phyloP scores from a whole-genome alignment of 1,140 invertebrate genomes.

The Drosophila santomea region DNA sequence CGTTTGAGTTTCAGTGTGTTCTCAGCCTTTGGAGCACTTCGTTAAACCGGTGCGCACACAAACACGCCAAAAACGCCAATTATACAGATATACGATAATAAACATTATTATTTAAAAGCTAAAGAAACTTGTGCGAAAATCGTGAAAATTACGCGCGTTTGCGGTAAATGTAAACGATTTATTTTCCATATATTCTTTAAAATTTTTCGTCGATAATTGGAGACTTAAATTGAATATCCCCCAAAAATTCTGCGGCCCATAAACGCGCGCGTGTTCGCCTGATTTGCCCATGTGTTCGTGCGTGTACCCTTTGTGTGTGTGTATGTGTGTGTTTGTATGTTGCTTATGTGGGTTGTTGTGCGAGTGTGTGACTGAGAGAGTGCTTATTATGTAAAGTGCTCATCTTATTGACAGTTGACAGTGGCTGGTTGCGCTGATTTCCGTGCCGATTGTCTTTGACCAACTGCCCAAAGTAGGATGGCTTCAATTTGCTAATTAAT shows the following conservation, averaged over 20 bases:
- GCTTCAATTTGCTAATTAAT: slow-evolving; percentile 62
- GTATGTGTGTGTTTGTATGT: slow-evolving; percentile 10
- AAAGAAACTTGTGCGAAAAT: not conserved
- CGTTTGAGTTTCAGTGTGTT: slow-evolving; percentile 66
- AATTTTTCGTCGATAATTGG: slow-evolving; percentile 26
- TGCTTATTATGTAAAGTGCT: slow-evolving; percentile 78
- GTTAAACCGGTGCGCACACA: slow-evolving; percentile 20
- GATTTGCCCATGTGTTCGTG: slow-evolving; percentile 4
- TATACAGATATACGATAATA: slow-evolving; percentile 27
- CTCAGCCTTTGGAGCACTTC: slow-evolving; percentile 54
- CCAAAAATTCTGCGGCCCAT: slow-evolving; percentile 35
- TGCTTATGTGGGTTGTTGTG: slow-evolving; percentile 3
- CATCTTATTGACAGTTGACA: slow-evolving; percentile 45
- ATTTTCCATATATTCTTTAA: slow-evolving; percentile 10
- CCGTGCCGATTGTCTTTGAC: slow-evolving; percentile 17
- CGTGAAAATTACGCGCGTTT: slow-evolving; percentile 1
- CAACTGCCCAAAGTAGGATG: not conserved
- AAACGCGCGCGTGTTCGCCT: slow-evolving; percentile 70
- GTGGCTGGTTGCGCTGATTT: slow-evolving; percentile 37
- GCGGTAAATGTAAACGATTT: not conserved
- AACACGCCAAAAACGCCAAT: slow-evolving; percentile 24
- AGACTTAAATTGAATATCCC: slow-evolving; percentile 50
- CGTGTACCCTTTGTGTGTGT: slow-evolving; percentile 1
- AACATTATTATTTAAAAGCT: not conserved
- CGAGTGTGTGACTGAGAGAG: slow-evolving; percentile 29